phyloP scores from a whole-genome alignment of 2,888 invertebrate species.

The Meganola albula region DNA sequence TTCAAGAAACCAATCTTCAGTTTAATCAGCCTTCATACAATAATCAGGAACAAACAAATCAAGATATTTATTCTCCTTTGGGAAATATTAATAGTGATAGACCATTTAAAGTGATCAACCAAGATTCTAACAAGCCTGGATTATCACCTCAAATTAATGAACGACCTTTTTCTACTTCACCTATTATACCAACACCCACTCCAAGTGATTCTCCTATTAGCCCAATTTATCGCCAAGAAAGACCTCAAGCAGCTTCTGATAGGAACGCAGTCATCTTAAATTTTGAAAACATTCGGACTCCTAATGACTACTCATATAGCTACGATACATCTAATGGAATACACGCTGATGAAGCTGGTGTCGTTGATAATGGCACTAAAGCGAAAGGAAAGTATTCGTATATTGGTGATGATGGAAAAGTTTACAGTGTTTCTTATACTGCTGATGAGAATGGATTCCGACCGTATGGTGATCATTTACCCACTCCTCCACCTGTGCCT shows the following conservation, averaged over 20 bases:
- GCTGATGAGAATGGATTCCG: conserved; percentile 65
- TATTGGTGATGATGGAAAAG: conserved; percentile 60
- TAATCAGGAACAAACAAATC: conserved; percentile 3
- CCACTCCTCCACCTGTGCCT: conserved; percentile 61
- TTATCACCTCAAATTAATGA: not conserved
- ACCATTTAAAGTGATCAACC: too few species aligned
- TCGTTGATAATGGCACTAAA: conserved; percentile 49
- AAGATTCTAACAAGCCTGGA: conserved; percentile 6
- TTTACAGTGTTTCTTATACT: conserved; percentile 50
- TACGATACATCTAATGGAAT: conserved; percentile 65
- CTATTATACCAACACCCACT: conserved; percentile 2
- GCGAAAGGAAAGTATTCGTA: conserved; percentile 59
- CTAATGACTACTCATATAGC: conserved; percentile 51
- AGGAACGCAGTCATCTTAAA: conserved; percentile 47
- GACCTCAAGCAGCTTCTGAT: conserved; percentile 44
- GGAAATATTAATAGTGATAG: too few species aligned
- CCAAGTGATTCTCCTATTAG: conserved; percentile 1
- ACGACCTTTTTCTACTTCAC: conserved; percentile 1
- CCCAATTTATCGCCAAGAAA: conserved; percentile 25
- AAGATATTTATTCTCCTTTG: too few species aligned
- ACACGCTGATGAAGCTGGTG: conserved; percentile 55
- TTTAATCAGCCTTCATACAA: conserved; percentile 3
- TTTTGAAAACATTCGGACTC: conserved; percentile 45
- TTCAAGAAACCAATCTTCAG: not conserved
- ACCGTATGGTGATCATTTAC: conserved; percentile 59